Evolutionary conservation across 2,888 invertebrate species (phyloP), one percentile per base, ranked within the genome.

Genomic region (Omphaloscelis lunosa): DNA sequence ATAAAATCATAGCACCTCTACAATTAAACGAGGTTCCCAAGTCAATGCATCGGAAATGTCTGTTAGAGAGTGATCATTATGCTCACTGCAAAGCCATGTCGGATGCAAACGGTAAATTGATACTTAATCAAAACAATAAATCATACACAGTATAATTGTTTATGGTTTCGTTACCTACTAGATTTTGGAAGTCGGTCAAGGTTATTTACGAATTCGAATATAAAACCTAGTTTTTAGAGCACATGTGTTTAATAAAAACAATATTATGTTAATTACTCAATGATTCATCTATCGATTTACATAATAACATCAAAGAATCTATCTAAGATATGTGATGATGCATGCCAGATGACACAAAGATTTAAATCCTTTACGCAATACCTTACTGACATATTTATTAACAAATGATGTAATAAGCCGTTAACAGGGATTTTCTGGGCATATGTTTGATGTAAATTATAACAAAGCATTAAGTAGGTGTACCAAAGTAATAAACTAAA

Each of bases 381-480:
- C 56, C 12, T 17, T 48, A 58, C 68, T 67, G 72, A 71, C 53
- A 72, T 71, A 73, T 80, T 71, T 78, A 77, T 86, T 77, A 75
- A 66, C 39, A 80, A 66, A 80, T 79, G 72, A 74, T 53, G 76
- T 53, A 88, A 76, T 72, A 77, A 85, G 65, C 75, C 68, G 61
- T 88, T 86, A 89, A 87, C 88, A 87, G 76, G 82, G 90, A 91
- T 91, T 91, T 77, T 79, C 65, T n/a, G 12, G 56, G 59, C 88
- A 88, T 80, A 65, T 89, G 89, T 73, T 85, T 48, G 29, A 75
- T 72, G 76, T 88, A 85, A 88, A 89, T 87, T 87, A 76, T 75
- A 83, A 86, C 79, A 84, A 83, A 85, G 74, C 27, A 72, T 80
- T 79, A 81, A 79, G 80, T 86, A 83, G 82, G 73, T 85, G 59